Evolutionary conservation across 2,113 vertebrate genomes (phyloP).

Genomic region (Galeopterus variegatus): DNA sequence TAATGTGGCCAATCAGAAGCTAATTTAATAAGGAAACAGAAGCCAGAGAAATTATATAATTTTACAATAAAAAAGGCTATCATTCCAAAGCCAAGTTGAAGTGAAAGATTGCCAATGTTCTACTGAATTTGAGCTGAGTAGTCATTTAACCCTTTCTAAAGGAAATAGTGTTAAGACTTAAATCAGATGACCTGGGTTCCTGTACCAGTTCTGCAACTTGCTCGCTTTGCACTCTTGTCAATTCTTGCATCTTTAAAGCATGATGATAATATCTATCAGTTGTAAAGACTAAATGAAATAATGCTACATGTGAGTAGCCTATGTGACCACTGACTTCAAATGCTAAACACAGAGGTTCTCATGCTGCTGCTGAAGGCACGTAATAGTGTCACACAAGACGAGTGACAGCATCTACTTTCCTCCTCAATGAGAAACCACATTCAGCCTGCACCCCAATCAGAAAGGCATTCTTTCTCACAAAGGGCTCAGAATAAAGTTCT

Average conservation of each 20-base stretch:
- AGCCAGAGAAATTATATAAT: background rate
- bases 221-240: background rate
- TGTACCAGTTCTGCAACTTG: background rate
- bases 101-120: background rate
- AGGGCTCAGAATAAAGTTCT: background rate
- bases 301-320: background rate
- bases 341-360: background rate
- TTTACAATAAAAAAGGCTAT: background rate
- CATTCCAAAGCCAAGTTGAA: background rate
- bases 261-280: background rate
- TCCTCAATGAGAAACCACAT: background rate
- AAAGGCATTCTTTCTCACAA: background rate
- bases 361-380: background rate
- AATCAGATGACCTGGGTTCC: background rate
- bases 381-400: background rate
- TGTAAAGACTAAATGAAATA: constrained; percentile 30
- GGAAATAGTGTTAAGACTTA: background rate
- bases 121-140: background rate
- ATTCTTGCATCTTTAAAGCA: background rate
- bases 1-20: background rate
- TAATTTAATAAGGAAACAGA: constrained; percentile 7
- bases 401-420: background rate
- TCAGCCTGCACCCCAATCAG: too few relatives aligned
- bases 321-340: background rate
- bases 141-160: background rate